phyloP scores from a whole-genome alignment of 2,888 invertebrate species.

The Lasioglossum vierecki region DNA sequence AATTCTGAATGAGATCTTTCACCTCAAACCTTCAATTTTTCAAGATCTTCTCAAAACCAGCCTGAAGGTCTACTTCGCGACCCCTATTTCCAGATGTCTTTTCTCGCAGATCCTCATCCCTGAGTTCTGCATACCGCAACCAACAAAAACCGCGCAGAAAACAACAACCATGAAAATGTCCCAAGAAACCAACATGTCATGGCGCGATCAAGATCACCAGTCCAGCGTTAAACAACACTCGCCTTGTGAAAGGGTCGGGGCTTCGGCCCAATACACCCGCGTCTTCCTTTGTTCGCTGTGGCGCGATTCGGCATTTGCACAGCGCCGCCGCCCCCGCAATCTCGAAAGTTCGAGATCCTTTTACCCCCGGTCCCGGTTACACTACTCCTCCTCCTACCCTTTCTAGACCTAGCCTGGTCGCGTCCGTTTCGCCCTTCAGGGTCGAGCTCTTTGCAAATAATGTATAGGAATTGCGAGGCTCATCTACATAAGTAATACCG shows the following conservation, averaged over 20 bases:
- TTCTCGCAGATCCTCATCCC: too few species aligned
- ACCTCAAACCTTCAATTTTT: not conserved
- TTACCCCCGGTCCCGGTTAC: conserved; percentile 58
- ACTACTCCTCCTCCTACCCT: not conserved
- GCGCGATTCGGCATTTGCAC: conserved; percentile 69
- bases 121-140: not conserved
- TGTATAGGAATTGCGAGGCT: conserved; percentile 82
- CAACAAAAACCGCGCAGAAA: not conserved
- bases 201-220: not conserved
- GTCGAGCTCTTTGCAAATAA: conserved; percentile 77
- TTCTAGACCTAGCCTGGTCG: conserved; percentile 2
- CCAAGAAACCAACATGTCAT: not conserved
- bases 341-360: conserved; percentile 81
- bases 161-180: not conserved
- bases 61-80: too few species aligned
- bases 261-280: conserved; percentile 37
- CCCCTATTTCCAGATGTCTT: too few species aligned
- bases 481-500: conserved; percentile 83
- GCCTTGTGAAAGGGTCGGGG: conserved; percentile 45
- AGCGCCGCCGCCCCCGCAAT: conserved; percentile 70
- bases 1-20: not conserved
- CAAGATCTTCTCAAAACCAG: too few species aligned
- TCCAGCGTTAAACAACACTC: conserved; percentile 37
- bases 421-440: conserved; percentile 67
- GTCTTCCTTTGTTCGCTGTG: conserved; percentile 55